These are phyloP conservation scores for Sterrhoptilus dennistouni DNA, from an alignment of 2,113 vertebrate species.

Conservation along the genomic window DNA sequence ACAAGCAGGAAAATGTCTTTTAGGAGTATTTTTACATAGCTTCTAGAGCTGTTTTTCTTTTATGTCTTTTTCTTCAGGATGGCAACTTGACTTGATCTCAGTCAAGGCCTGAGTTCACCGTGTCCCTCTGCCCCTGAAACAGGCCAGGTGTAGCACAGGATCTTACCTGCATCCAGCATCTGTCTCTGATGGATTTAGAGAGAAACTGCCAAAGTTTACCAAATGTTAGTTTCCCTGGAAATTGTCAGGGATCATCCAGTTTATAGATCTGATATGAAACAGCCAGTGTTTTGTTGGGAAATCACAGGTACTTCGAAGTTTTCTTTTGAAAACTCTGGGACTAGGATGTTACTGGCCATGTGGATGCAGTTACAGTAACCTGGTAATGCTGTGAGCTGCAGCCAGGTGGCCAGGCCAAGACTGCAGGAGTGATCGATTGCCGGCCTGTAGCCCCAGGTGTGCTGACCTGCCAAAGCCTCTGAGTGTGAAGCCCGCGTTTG, in stretches of 20 bases:
- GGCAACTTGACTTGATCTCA: not conserved
- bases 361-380: not conserved
- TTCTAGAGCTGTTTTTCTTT: not conserved
- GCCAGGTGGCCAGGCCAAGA: fast-evolving
- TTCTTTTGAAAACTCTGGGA: not conserved
- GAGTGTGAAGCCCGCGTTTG: fast-evolving
- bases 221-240: not conserved
- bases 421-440: fast-evolving
- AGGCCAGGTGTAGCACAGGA: not conserved
- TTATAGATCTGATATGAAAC: fast-evolving
- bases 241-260: not conserved
- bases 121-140: not conserved
- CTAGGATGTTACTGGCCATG: fast-evolving
- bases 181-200: not conserved
- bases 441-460: fast-evolving
- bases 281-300: not conserved
- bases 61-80: not conserved
- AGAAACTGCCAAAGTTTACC: not conserved
- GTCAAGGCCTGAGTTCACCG: not conserved
- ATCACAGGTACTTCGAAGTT: not conserved
- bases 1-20: not conserved
- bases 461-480: fast-evolving
- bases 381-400: not conserved
- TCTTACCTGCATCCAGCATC: not conserved
- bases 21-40: not conserved